Evolutionary conservation across 1,140 invertebrate genomes (phyloP), one percentile per base, ranked within the genome.

Genomic region (Hypsibius dujardini): DNA sequence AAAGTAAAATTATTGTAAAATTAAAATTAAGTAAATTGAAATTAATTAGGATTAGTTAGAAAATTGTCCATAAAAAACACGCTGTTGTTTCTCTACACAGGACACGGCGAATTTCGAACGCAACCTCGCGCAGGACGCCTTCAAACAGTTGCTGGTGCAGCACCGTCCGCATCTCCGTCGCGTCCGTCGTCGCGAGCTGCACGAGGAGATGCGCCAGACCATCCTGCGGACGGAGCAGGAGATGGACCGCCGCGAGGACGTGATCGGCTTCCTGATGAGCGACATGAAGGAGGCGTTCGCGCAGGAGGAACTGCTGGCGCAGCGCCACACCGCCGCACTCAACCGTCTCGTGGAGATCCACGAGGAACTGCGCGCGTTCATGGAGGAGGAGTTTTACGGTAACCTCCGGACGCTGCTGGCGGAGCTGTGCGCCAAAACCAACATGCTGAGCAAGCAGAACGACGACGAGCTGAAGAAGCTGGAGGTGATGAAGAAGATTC

Each of bases 371-470:
- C 7, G 42, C 7, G 45, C 3, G 62, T 67, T 67, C 42, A 7
- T 67, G 7, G 62, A 67, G 42, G 62, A 67, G 45, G 62, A 67
- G 62, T 67, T 14, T 42, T 67, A 67, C 42, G 62, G 62, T 7
- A 67, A 42, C 62, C 45, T 67, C 12, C 62, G 62, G 12, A 67
- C 62, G 7, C 62, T 67, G 7, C 7, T 67, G 62, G 62, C 62
- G 7, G 62, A 67, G 45, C 42, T 67, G 42, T 67, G 62, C 45
- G 62, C 62, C 62, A 67, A 67, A 42, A 67, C 62, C 12, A 67
- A 67, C 42, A 67, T 67, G 62, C 45, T 67, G 62, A 42, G 7
- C 62, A 42, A 67, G 45, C 62, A 67, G 62, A 67, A 67, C 62
- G 62, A 67, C 42, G 42, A 67, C 62, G 62, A 67, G 7, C 12